Evolutionary conservation across 1,140 invertebrate genomes (phyloP).

Genomic region (Ceratina calcarata): DNA sequence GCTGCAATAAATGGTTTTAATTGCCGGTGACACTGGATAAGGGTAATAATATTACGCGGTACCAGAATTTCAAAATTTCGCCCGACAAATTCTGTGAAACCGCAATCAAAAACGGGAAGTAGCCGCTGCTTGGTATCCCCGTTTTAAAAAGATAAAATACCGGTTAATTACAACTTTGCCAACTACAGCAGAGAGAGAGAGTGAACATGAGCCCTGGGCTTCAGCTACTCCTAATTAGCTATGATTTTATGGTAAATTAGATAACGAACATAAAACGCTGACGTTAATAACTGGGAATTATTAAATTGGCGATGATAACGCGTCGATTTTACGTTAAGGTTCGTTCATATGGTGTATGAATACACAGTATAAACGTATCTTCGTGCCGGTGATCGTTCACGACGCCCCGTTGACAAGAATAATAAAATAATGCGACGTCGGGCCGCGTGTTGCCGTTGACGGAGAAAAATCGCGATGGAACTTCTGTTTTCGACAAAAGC

Average conservation of each 20-base stretch:
- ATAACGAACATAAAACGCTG: slow-evolving; percentile 31
- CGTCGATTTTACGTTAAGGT: neutral
- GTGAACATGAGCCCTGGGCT: neutral
- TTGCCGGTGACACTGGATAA: slow-evolving; percentile 33
- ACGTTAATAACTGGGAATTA: slow-evolving; percentile 39
- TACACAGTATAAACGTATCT: no score
- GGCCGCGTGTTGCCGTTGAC: neutral
- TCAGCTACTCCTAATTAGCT: slow-evolving; percentile 16
- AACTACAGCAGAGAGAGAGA: neutral
- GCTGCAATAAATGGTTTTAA: slow-evolving; percentile 40
- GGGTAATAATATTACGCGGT: slow-evolving; percentile 23
- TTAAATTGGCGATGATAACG: slow-evolving; percentile 32
- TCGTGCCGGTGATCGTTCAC: no score
- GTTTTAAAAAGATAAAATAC: no score
- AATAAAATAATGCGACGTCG: slow-evolving; percentile 17
- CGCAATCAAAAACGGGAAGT: no score
- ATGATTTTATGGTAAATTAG: slow-evolving; percentile 28
- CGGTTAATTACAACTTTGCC: slow-evolving; percentile 14
- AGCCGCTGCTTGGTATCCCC: no score
- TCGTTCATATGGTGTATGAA: no score
- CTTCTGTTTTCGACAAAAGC: neutral
- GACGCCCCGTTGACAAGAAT: slow-evolving; percentile 15
- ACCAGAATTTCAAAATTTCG: neutral
- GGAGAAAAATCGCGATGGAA: slow-evolving; percentile 4
- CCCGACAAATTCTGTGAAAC: neutral